Percentiles rank a stretch among this genome's conserved stretches.
Conservation (phyloP, 2,113 vertebrate species). For the Rhodinocichla rosea region DNA sequence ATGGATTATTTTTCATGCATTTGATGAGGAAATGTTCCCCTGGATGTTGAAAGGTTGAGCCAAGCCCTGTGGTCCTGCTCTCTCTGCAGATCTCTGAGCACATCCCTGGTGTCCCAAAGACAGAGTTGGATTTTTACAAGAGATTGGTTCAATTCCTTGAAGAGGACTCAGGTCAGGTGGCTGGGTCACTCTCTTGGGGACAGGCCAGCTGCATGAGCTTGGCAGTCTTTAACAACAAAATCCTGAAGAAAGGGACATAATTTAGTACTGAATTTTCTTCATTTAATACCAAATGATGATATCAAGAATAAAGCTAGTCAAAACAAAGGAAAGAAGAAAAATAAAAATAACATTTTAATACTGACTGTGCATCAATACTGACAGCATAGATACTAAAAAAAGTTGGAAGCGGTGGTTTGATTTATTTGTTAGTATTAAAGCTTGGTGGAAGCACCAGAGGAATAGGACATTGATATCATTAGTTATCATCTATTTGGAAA, state of each 20-base stretch:
- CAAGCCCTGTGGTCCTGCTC: neutral
- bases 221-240: neutral
- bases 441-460: neutral
- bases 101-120: neutral
- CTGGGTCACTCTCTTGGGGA: neutral
- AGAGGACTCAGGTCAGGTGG: neutral
- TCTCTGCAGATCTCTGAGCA: neutral
- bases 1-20: neutral
- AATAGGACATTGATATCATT: neutral
- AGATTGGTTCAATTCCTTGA: neutral
- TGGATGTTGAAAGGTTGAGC: neutral
- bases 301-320: neutral
- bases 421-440: neutral
- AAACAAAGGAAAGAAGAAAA: neutral
- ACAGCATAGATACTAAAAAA: neutral
- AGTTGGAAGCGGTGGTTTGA: neutral
- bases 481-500: constrained; percentile 20
- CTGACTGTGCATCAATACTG: neutral
- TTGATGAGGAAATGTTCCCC: neutral
- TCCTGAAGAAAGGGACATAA: neutral
- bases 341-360: neutral
- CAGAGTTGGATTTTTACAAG: neutral
- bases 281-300: neutral
- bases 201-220: neutral
- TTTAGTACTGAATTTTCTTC: neutral